These are phyloP conservation scores for Hylaea fasciaria DNA, from an alignment of 2,888 invertebrate genomes.

Conservation along the genomic window DNA sequence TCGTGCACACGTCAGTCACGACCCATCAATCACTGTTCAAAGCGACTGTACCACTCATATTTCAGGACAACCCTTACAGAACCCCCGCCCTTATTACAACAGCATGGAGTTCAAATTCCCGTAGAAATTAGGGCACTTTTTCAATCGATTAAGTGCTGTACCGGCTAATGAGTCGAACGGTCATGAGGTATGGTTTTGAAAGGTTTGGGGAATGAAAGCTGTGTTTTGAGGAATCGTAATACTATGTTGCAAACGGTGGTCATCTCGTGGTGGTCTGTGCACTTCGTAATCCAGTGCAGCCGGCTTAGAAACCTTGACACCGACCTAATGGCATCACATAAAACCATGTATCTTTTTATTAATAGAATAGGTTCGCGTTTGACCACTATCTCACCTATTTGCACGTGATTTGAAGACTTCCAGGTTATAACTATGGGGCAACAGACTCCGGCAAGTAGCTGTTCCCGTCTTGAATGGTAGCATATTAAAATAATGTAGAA, in stretches of 20 bases:
- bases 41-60: constrained; percentile 79
- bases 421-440: too few species aligned
- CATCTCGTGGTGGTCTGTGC: not conserved
- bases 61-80: constrained; percentile 61
- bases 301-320: not conserved
- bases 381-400: too few species aligned
- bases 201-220: constrained; percentile 39
- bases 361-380: too few species aligned
- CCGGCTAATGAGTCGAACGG: constrained; percentile 55
- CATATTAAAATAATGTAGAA: too few species aligned
- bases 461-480: too few species aligned
- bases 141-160: constrained; percentile 75
- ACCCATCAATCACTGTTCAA: constrained; percentile 80
- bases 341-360: too few species aligned
- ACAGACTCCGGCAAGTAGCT: too few species aligned
- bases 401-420: too few species aligned
- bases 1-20: constrained; percentile 79
- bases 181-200: constrained; percentile 41
- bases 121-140: constrained; percentile 50
- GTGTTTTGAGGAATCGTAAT: constrained; percentile 26
- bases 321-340: too few species aligned
- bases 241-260: constrained; percentile 12
- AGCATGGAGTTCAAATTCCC: constrained; percentile 52
- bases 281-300: not conserved
- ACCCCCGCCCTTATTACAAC: constrained; percentile 48